A percentile compares a stretch with the other conserved stretches of the same genome.
These are phyloP conservation scores for Ectemnius lituratus DNA, from an alignment of 2,888 invertebrate genomes.

Conservation along the genomic window DNA sequence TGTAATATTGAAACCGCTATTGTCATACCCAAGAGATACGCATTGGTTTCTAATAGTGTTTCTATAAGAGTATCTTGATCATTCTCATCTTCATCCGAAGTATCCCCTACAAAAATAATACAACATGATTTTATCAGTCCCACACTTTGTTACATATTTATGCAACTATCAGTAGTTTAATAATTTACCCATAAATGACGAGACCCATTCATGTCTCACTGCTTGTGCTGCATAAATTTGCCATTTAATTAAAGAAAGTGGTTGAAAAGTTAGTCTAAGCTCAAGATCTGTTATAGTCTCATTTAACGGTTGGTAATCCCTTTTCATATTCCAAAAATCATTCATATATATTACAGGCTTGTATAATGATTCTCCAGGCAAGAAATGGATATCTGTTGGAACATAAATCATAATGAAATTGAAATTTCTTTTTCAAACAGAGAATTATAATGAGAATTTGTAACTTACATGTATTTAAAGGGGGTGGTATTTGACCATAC, in stretches of 20 bases:
- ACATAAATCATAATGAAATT: no score
- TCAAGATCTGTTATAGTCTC: constrained; percentile 87
- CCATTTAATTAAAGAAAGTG: constrained; percentile 97
- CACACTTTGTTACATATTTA: neutral
- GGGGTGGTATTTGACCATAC: constrained; percentile 92
- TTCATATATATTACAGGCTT: constrained; percentile 96
- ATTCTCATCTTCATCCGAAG: constrained; percentile 89
- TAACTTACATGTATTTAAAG: constrained; percentile 89
- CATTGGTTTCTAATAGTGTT: constrained; percentile 97
- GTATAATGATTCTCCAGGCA: constrained; percentile 91
- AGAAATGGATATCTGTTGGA: constrained; percentile 87
- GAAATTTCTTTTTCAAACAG: neutral
- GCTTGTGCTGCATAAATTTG: constrained; percentile 98
- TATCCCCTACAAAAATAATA: constrained; percentile 73
- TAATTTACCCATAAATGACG: constrained; percentile 70
- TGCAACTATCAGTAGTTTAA: neutral
- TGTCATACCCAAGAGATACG: constrained; percentile 94
- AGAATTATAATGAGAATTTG: neutral
- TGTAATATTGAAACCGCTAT: constrained; percentile 95
- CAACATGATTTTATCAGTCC: neutral
- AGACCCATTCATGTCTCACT: constrained; percentile 91
- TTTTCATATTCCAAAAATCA: constrained; percentile 99
- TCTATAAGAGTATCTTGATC: constrained; percentile 95
- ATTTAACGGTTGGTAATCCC: constrained; percentile 95
- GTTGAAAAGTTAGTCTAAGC: constrained; percentile 89